Evolutionary conservation across 2,113 vertebrate species (phyloP), one percentile per base, ranked within the genome.

Genomic region (Marcusenius ussheri): DNA sequence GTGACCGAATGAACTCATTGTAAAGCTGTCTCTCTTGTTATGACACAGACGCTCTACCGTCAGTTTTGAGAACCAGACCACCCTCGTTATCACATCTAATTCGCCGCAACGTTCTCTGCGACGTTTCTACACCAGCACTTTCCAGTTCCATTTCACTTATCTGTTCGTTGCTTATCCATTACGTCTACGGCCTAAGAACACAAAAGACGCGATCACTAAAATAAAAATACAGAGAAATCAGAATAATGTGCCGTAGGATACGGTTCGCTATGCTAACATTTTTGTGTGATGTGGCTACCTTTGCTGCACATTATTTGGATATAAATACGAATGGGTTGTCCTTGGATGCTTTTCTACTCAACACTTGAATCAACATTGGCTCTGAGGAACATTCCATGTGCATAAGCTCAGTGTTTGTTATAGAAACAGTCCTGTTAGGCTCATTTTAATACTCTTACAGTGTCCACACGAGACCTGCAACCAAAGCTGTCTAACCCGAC

Each of bases 281-380:
- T 49, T 53, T 87, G 27, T 13, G 85, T 31, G 24, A 39, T 53
- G n/a, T 7, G 31, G 85, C 85, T 31, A 53, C 31, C 13, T 53
- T 87, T 31, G 50, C 50, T 53, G 10, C 47, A 39, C n/a, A 35
- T 87, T 53, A 51, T 87, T 42, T 53, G 50, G 49, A 87, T 35
- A 87, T 35, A 87, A 56, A 87, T 56, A 87, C 19, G 85, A 87
- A 39, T 87, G 7, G 19, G 85, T 47, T 87, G 80, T 84, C 80
- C 42, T 84, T 84, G 85, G 85, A 87, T 87, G 50, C n/a, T 27
- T 87, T 53, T 53, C 50, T 27, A 17, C 35, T 35, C 45, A 53
- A 87, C 85, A 87, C 85, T 87, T 87, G 85, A 87, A 39, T 87
- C 85, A 87, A 87, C 85, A 87, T 6, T 35, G 47, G 85, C 85